A percentile compares a stretch with the other conserved stretches of the same genome.
phyloP scores from a whole-genome alignment of 2,797 vertebrate genomes.

The Hylomyscus alleni region DNA sequence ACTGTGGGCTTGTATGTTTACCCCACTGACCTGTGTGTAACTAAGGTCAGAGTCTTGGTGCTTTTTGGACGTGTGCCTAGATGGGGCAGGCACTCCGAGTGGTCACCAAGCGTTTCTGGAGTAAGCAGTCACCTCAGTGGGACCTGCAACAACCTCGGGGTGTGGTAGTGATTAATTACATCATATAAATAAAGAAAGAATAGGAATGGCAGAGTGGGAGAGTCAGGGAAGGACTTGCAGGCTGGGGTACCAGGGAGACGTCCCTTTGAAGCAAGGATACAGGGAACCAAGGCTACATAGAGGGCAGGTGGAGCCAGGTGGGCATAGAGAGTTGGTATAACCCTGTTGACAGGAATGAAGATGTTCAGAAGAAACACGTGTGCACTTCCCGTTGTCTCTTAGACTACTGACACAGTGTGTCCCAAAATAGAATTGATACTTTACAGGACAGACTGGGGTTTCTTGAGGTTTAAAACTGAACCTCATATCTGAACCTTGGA shows the following conservation, averaged over 20 bases:
- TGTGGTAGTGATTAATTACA: not conserved
- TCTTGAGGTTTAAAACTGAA: not conserved
- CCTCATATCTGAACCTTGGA: not conserved
- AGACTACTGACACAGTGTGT: not conserved
- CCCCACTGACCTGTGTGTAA: not conserved
- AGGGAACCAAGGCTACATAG: not conserved
- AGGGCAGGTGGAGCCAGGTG: not conserved
- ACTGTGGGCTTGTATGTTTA: not conserved
- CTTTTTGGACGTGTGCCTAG: not conserved
- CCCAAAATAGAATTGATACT: not conserved
- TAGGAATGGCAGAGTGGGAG: not conserved
- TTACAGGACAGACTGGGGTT: not conserved
- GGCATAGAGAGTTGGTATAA: not conserved
- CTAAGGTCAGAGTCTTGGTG: not conserved
- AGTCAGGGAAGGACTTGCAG: not conserved
- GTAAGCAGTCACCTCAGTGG: not conserved
- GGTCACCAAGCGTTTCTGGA: not conserved
- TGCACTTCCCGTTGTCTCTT: not conserved
- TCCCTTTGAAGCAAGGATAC: not conserved
- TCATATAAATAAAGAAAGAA: constrained; percentile 17
- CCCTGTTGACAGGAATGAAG: not conserved
- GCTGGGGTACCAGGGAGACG: not conserved
- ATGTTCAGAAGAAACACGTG: not conserved
- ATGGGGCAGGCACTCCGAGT: accelerated
- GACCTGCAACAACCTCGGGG: not conserved